Conservation (phyloP, 1,140 invertebrate genomes). For the Chrysopa pallens region DNA sequence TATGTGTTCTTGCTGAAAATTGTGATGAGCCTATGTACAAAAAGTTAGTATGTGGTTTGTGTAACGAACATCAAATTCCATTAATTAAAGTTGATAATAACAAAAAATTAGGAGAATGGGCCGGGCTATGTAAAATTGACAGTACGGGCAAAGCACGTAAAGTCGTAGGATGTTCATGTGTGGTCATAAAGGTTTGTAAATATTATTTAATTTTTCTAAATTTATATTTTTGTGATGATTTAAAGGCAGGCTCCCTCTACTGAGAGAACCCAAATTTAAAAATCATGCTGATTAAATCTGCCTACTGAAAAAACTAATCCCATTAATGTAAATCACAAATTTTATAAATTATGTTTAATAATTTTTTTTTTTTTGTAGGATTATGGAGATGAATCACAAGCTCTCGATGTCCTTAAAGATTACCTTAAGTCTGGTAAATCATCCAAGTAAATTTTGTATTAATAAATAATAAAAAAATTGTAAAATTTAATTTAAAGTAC, state of each 20-base stretch:
- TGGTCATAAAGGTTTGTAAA: conserved; percentile 73
- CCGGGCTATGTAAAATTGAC: conserved; percentile 97
- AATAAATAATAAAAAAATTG: conserved; percentile 11
- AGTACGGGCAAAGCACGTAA: conserved; percentile 97
- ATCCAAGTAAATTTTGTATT: conserved; percentile 11
- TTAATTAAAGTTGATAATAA: conserved; percentile 96
- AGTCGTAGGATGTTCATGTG: conserved; percentile 95
- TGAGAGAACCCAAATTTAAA: conserved; percentile 24
- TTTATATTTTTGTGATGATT: conserved; percentile 20
- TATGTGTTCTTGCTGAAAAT: conserved; percentile 94
- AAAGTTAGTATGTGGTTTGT: conserved; percentile 94
- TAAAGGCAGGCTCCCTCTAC: conserved; percentile 24
- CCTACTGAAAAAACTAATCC: conserved; percentile 17
- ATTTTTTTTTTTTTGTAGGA: conserved; percentile 44
- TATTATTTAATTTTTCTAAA: conserved; percentile 2
- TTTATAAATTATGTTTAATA: neutral
- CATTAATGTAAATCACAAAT: neutral
- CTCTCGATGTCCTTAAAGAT: conserved; percentile 80
- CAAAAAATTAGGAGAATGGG: conserved; percentile 98
- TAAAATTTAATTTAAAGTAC: no score
- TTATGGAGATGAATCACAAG: conserved; percentile 89
- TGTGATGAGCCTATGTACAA: conserved; percentile 96
- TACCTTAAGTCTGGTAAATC: conserved; percentile 41
- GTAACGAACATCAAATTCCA: conserved; percentile 95
- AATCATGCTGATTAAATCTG: conserved; percentile 8